Base-by-base conservation (phyloP, 2,797 vertebrate species). In the Enteromius trimaculatus region DNA sequence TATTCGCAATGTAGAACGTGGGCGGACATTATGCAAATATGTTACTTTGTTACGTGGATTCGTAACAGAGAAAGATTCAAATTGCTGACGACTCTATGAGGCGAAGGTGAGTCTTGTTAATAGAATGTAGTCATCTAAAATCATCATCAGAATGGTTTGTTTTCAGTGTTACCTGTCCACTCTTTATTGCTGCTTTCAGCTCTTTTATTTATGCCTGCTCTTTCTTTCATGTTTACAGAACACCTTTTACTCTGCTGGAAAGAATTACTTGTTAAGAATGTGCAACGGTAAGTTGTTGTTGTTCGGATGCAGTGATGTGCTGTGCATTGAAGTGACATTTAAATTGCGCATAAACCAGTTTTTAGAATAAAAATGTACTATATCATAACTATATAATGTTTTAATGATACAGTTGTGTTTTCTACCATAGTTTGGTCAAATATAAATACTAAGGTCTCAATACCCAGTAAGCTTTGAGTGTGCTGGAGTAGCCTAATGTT, bases 241-340 rank as follows among this genome's bases (percentile, higher is more conserved):
- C 90, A 97, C 95, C 0, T 99, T 99, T 91, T 99, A 99, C 91
- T 96, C 97, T 60, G 98, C 98, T 44, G 98, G 98, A 81, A 99
- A 99, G 90, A 99, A 99, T 91, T 99, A 99, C 90, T 92, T 99
- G 90, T 92, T 99, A 68, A 95, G 98, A 89, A 99, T 99, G 98
- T 99, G 98, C 90, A 99, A 99, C 86, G 98, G 98, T 99, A 93
- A 96, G 19, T 62, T 4, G 26, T 5, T 26, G 19, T 51, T 51
- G 21, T 51, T 31, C 17, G 17, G 16, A 53, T 21, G 19, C 51
- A 21, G 6, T 19, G 19, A 1, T 19, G 19, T 53, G 19, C 19
- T 21, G 8, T 55, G 21, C 3, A 1, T n/a, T 10, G n/a, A n/a
- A 55, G 21, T 10, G 21, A 55, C 21, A 10, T 55, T 55, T n/a